Evolutionary conservation across 2,797 vertebrate species (phyloP).

Genomic region (Phoeniculus purpureus): DNA sequence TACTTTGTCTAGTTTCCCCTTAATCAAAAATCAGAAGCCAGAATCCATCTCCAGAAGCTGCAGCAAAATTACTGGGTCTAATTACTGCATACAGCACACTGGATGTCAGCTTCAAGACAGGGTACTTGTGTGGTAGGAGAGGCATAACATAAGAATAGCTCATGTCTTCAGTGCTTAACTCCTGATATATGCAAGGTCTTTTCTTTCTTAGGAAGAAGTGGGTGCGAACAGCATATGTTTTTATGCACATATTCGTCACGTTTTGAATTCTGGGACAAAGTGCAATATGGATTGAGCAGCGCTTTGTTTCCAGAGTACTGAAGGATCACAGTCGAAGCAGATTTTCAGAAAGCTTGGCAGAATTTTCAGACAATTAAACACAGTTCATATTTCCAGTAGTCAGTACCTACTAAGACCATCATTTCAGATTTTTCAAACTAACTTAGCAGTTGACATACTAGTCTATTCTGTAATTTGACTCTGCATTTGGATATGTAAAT

Average conservation of each 20-base stretch:
- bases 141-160: neutral
- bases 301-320: neutral
- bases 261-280: neutral
- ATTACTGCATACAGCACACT: neutral
- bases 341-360: neutral
- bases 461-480: neutral
- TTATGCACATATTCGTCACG: neutral
- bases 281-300: neutral
- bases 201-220: neutral
- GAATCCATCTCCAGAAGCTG: constrained; percentile 21
- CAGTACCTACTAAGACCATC: neutral
- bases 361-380: neutral
- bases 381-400: neutral
- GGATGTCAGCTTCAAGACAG: constrained; percentile 11
- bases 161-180: neutral
- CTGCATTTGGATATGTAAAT: neutral
- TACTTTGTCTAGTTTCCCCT: constrained; percentile 6
- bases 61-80: neutral
- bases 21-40: constrained; percentile 29
- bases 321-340: neutral
- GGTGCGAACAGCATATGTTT: neutral
- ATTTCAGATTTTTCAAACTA: neutral
- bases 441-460: rapidly evolving
- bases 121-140: neutral
- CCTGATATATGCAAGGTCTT: neutral